Conservation (phyloP, 2,797 vertebrate genomes). For the Bufotes viridis region DNA sequence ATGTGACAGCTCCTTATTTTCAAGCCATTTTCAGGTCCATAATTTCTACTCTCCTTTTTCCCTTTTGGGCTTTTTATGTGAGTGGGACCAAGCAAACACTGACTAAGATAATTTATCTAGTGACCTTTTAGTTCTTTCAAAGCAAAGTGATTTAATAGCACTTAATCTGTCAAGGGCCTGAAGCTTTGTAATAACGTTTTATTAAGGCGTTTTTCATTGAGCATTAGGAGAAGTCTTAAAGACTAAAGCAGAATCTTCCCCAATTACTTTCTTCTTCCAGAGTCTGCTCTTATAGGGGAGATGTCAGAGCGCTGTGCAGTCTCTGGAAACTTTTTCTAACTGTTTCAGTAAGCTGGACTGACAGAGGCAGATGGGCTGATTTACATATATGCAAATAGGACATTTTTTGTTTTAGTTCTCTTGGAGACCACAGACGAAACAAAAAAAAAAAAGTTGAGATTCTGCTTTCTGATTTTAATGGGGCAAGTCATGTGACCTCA, state of each 20-base stretch:
- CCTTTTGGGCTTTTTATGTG: slow-evolving; percentile 60
- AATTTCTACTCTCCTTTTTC: slow-evolving; percentile 58
- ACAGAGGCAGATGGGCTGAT: slow-evolving; percentile 37
- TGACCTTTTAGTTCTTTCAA: slow-evolving; percentile 79
- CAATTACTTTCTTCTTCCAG: slow-evolving; percentile 36
- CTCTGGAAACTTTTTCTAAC: slow-evolving; percentile 24
- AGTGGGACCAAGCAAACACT: slow-evolving; percentile 72
- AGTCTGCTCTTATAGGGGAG: slow-evolving; percentile 3
- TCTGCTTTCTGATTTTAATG: not conserved
- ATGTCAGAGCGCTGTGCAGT: not conserved
- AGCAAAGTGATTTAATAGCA: slow-evolving; percentile 81
- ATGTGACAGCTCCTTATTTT: slow-evolving; percentile 72
- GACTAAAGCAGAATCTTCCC: slow-evolving; percentile 66
- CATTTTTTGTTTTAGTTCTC: not conserved
- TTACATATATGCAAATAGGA: slow-evolving; percentile 17
- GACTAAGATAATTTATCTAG: slow-evolving; percentile 79
- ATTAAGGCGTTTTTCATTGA: slow-evolving; percentile 77
- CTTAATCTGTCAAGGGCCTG: slow-evolving; percentile 81
- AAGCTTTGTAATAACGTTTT: slow-evolving; percentile 80
- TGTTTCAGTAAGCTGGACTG: slow-evolving; percentile 6
- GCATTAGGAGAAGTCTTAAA: slow-evolving; percentile 75
- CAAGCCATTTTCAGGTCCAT: slow-evolving; percentile 75
- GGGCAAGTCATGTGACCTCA: not conserved
- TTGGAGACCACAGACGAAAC: not conserved
- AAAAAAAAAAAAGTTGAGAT: not conserved